These are phyloP conservation scores for Cheilosia scutellata DNA, from an alignment of 2,888 invertebrate species.

Conservation along the genomic window DNA sequence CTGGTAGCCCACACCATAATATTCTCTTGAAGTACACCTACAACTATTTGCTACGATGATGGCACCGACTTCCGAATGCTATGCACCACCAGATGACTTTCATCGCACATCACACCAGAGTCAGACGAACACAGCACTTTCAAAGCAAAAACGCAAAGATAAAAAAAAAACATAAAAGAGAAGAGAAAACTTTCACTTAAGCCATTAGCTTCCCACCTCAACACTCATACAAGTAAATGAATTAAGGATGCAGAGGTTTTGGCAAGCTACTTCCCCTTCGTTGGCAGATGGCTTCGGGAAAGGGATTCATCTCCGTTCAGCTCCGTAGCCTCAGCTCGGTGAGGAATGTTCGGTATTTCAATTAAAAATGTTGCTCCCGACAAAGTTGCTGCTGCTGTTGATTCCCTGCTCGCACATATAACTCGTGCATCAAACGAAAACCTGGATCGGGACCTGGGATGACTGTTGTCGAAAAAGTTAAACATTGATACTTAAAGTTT, in stretches of 20 bases:
- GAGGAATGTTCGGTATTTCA: constrained; percentile 73
- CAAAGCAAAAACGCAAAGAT: constrained; percentile 2
- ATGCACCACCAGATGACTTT: constrained; percentile 29
- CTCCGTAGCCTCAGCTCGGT: constrained; percentile 1
- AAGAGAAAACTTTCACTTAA: constrained; percentile 63
- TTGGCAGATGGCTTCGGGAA: constrained; percentile 17
- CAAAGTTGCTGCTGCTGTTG: constrained; percentile 67
- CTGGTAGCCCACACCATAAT: background rate
- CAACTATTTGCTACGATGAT: constrained; percentile 35
- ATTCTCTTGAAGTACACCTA: background rate
- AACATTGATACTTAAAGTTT: constrained; percentile 74
- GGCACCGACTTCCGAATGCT: background rate
- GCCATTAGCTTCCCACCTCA: constrained; percentile 65
- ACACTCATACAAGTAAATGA: constrained; percentile 67
- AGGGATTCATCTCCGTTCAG: constrained; percentile 36
- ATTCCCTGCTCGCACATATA: constrained; percentile 53
- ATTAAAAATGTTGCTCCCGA: constrained; percentile 68
- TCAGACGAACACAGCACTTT: constrained; percentile 21
- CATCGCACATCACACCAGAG: constrained; percentile 54
- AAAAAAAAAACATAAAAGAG: constrained; percentile 6
- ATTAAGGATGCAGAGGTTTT: constrained; percentile 60
- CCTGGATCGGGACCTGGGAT: constrained; percentile 56
- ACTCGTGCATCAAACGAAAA: constrained; percentile 65
- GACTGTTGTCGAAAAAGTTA: constrained; percentile 72
- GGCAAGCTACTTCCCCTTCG: constrained; percentile 49